Evolutionary conservation across 2,888 invertebrate species (phyloP).

Genomic region (Melinaea menophilus): DNA sequence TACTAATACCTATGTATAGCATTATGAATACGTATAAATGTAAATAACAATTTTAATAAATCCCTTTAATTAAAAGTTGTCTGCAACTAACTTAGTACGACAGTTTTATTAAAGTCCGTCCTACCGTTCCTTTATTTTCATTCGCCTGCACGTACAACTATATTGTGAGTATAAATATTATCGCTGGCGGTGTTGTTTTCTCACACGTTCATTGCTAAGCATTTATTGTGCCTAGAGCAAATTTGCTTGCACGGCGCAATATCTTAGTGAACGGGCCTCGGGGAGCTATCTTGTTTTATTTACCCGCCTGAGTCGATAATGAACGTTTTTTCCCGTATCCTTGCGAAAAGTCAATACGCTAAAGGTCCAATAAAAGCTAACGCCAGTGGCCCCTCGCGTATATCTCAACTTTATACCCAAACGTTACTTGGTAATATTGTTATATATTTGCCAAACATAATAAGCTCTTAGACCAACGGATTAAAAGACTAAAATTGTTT

Average conservation of each 20-base stretch:
- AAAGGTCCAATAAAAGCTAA: constrained; percentile 63
- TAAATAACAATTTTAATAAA: neutral
- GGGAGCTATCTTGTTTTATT: constrained; percentile 73
- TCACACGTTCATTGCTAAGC: constrained; percentile 62
- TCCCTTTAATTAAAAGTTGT: neutral
- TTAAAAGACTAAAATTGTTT: constrained; percentile 26
- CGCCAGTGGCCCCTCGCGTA: constrained; percentile 45
- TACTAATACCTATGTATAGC: too few species aligned
- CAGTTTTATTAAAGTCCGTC: neutral
- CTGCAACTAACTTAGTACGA: neutral
- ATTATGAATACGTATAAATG: neutral
- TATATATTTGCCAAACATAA: constrained; percentile 41
- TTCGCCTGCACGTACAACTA: constrained; percentile 5
- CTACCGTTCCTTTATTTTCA: neutral
- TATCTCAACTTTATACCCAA: constrained; percentile 45
- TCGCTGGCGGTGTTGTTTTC: constrained; percentile 47
- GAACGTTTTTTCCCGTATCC: constrained; percentile 66
- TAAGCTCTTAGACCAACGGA: constrained; percentile 32
- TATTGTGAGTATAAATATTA: constrained; percentile 43
- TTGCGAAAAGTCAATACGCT: constrained; percentile 61
- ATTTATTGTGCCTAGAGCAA: constrained; percentile 73
- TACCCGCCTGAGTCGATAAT: constrained; percentile 66
- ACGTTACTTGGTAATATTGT: constrained; percentile 53
- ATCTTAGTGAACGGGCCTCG: constrained; percentile 64
- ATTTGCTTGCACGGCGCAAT: constrained; percentile 75